Evolutionary conservation across 1,140 invertebrate species (phyloP).

Genomic region (Saccostrea glomerata): DNA sequence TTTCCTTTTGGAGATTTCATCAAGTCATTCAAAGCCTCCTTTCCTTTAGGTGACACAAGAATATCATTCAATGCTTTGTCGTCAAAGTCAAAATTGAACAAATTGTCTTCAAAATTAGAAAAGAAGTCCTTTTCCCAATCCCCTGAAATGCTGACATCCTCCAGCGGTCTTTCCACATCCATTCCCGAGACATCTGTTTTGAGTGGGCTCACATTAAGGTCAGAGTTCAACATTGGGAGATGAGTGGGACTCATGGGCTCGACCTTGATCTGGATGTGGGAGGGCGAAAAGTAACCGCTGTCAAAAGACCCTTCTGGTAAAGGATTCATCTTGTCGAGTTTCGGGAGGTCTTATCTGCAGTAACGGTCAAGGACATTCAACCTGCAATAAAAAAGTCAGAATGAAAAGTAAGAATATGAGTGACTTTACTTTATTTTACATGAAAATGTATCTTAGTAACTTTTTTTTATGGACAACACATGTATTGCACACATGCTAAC

Average conservation of each 20-base stretch:
- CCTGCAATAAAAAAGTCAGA: neutral
- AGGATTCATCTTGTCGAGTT: neutral
- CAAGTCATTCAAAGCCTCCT: constrained; percentile 50
- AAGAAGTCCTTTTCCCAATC: constrained; percentile 68
- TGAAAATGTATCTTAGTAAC: too few relatives aligned
- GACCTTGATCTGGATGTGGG: constrained; percentile 7
- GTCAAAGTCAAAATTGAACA: constrained; percentile 62
- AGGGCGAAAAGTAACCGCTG: constrained; percentile 59
- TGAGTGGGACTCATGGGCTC: constrained; percentile 25
- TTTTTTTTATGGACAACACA: too few relatives aligned
- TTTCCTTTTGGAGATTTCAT: constrained; percentile 58
- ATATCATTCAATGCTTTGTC: constrained; percentile 60
- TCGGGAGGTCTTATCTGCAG: neutral
- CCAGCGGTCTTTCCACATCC: constrained; percentile 36
- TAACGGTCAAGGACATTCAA: neutral
- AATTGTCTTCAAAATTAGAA: constrained; percentile 65
- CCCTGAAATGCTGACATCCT: constrained; percentile 52
- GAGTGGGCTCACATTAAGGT: constrained; percentile 31
- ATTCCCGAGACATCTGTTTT: constrained; percentile 43
- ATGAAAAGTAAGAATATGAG: neutral
- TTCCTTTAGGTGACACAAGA: constrained; percentile 61
- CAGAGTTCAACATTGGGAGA: constrained; percentile 1
- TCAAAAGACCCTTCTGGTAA: constrained; percentile 54
- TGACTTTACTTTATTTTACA: neutral
- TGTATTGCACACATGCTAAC: too few relatives aligned